Evolutionary conservation across 2,797 vertebrate genomes (phyloP), one percentile per base, ranked within the genome.

Genomic region (Spea hammondii): DNA sequence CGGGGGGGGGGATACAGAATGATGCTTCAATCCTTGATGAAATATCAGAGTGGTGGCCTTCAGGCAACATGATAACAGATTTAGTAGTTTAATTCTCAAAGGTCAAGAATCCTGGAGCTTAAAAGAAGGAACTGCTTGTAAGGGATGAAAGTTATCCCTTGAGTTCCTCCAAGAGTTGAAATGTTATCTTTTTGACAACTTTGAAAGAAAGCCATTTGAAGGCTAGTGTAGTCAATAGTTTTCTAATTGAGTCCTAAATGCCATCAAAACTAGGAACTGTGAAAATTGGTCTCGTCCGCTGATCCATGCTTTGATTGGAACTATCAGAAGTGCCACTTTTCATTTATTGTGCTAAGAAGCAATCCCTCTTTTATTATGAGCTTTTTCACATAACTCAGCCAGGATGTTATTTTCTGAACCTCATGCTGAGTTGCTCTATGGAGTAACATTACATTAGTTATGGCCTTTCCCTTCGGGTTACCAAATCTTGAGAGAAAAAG

Each of bases 101-200:
- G 80, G 80, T 82, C 80, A 82, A 64, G 65, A 67, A 74, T 82
- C 65, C 55, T 50, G 5, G n/a, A 65, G 11, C 50, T 54, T 69
- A 82, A 73, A 78, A 82, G 45, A 64, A 82, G 65, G 65, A 77
- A 82, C 70, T 70, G 57, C 54, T 68, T 78, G 65, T 73, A 70
- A 68, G 65, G 55, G 70, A 77, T 82, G 70, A 74, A 82, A 82
- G 72, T 32, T 76, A 71, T 80, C 78, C 78, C 78, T 14, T 66
- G 75, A 74, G 80, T 65, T 70, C 48, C 50, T 64, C 65, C 4
- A 73, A 77, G 68, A 65, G 66, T 72, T 65, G 75, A 82, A 82
- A 82, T 74, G 80, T 74, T 82, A 82, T 82, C 70, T 54, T 50
- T 72, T 66, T 77, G 74, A 82, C 70, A 77, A 55, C 80, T 73